Percentiles rank a stretch among this genome's conserved stretches.
phyloP scores from a whole-genome alignment of 2,113 vertebrate species.

The Dicerorhinus sumatrensis region DNA sequence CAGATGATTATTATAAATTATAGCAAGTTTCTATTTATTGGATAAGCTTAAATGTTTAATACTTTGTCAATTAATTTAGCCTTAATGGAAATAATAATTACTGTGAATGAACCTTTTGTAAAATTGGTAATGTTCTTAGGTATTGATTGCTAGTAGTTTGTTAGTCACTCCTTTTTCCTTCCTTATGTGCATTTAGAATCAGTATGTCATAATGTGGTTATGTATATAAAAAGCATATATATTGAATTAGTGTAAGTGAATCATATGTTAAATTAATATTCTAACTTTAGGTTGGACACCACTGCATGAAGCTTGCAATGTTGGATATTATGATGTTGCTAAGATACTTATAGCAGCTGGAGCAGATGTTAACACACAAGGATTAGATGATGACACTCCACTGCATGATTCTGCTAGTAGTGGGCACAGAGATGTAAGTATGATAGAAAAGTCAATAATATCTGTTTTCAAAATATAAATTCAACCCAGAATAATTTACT shows the following conservation, averaged over 20 bases:
- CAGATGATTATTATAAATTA: not conserved
- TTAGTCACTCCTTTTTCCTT: not conserved
- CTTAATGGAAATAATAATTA: not conserved
- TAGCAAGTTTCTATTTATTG: not conserved
- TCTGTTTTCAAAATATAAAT: not conserved
- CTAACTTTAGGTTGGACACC: slow-evolving; percentile 95
- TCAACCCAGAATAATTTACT: not conserved
- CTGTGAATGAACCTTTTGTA: not conserved
- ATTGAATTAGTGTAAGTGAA: not conserved
- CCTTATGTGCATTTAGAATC: not conserved
- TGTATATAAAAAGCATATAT: slow-evolving; percentile 32
- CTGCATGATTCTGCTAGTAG: slow-evolving; percentile 99
- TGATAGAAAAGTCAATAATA: not conserved
- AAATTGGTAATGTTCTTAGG: not conserved
- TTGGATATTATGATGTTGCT: slow-evolving; percentile 98
- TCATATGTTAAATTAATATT: slow-evolving; percentile 59
- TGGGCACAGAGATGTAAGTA: slow-evolving; percentile 96
- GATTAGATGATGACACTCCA: slow-evolving; percentile 98
- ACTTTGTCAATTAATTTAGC: not conserved
- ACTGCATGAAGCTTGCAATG: slow-evolving; percentile 98
- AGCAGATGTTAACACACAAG: slow-evolving; percentile 98
- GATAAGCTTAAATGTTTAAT: not conserved
- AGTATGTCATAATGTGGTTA: not conserved
- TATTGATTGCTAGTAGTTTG: not conserved
- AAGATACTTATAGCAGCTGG: slow-evolving; percentile 97